Base-by-base conservation (phyloP, 2,797 vertebrate genomes). In the Thamnophis elegans region DNA sequence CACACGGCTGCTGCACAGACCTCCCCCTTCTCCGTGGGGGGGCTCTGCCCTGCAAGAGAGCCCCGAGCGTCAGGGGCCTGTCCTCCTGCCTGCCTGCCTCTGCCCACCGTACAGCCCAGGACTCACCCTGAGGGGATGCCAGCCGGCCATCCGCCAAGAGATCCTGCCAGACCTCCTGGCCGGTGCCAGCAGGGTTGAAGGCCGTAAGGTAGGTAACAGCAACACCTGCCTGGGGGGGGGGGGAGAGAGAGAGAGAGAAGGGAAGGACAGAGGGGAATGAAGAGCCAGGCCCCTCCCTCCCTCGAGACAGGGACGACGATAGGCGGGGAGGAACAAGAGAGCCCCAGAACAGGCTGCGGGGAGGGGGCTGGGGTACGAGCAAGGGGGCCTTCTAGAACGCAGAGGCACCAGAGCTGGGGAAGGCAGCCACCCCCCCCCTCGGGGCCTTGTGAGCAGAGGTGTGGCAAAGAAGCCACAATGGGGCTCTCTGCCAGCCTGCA, bases 131-230 rank as follows among this genome's bases (percentile, higher is more conserved):
- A 0, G 98, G 98, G 12, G 98, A 99, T 95, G 98, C 98, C 95
- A 99, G 98, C 55, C 97, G 98, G 92, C 99, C 99, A 1, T 99
- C 99, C 1, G 97, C 97, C 94, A 99, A 98, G 90, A 99, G 98
- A 96, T 99, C 99, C 88, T 96, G 98, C 99, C 99, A 99, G 95
- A 99, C 96, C 20, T 97, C 97, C 55, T 97, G 97, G 89, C 99
- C 99, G 4, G 97, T 97, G 96, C 98, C 98, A 0, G 94, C 93
- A 0, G 99, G 99, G 95, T 97, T 98, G 97, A 99, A 99, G 0
- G 98, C 97, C 0, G 98, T 99, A 95, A 98, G 95, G 96, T 99
- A 98, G 87, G 98, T 99, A 92, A 99, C 97, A 26, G 94, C 95
- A 0, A 96, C 97, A 91, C 97, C 98, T 78, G 97, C 95, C 99